Percentiles rank a stretch among this genome's conserved stretches.
phyloP scores from a whole-genome alignment of 2,888 invertebrate species.

The Aproaerema taeniolella region DNA sequence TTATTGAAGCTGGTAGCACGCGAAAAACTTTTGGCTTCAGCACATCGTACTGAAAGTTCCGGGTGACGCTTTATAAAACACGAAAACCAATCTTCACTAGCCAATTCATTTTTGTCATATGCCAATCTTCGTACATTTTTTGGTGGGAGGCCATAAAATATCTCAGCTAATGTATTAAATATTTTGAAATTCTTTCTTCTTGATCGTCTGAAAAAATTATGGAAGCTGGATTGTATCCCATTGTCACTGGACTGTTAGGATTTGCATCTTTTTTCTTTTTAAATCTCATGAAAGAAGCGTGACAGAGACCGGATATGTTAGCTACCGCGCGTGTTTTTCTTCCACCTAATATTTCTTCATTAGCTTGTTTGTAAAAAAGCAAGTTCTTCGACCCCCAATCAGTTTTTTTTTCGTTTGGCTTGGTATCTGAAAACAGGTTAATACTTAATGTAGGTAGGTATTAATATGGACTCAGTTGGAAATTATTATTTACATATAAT shows the following conservation, averaged over 20 bases:
- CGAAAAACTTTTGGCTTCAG: constrained; percentile 19
- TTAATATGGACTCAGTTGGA: too few species aligned
- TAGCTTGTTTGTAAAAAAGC: not conserved
- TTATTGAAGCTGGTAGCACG: too few species aligned
- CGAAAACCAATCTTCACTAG: constrained; percentile 17
- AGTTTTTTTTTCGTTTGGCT: not conserved
- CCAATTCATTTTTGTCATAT: constrained; percentile 15
- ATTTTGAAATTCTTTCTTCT: constrained; percentile 20
- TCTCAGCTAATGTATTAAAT: constrained; percentile 22
- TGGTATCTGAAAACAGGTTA: not conserved
- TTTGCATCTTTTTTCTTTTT: not conserved
- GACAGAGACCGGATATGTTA: not conserved
- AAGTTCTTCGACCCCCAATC: not conserved
- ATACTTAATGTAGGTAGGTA: too few species aligned
- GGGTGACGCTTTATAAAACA: constrained; percentile 14
- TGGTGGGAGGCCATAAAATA: constrained; percentile 23
- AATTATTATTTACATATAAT: too few species aligned
- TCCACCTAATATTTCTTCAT: not conserved
- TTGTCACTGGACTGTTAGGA: not conserved
- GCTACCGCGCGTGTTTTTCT: not conserved
- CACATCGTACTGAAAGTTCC: constrained; percentile 15
- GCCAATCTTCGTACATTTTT: constrained; percentile 16
- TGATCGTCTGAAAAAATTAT: constrained; percentile 19
- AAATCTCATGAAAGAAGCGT: not conserved
- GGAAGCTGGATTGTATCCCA: constrained; percentile 19